Conservation (phyloP, 2,113 vertebrate species). For the Sarotherodon lohbergeri region DNA sequence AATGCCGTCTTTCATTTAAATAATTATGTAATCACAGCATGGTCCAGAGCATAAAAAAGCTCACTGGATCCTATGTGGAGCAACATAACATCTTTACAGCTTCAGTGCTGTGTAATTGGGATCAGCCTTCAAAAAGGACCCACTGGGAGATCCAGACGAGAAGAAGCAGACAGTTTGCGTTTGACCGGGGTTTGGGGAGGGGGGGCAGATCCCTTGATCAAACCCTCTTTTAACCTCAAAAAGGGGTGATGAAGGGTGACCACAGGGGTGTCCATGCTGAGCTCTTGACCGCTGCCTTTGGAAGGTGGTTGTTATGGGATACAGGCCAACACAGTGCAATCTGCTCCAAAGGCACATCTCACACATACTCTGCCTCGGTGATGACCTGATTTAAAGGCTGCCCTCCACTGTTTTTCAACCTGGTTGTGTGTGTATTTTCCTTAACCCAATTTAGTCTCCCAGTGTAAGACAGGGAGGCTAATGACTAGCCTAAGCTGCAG, state of each 20-base stretch:
- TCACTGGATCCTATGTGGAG: neutral
- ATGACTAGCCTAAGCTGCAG: conserved; percentile 41
- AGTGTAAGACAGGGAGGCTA: conserved; percentile 50
- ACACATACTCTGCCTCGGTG: conserved; percentile 19
- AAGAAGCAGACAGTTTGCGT: conserved; percentile 22
- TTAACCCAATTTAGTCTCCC: conserved; percentile 60
- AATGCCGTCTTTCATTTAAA: conserved; percentile 3
- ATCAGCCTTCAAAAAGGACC: conserved; percentile 47
- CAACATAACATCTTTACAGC: conserved; percentile 3
- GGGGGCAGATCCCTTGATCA: conserved; percentile 47
- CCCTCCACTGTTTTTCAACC: conserved; percentile 48
- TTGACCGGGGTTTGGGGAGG: conserved; percentile 20
- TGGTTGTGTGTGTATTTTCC: conserved; percentile 50
- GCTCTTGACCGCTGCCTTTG: conserved; percentile 51
- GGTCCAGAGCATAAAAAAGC: neutral
- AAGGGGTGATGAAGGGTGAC: conserved; percentile 37
- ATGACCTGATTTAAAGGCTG: conserved; percentile 68
- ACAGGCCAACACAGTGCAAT: conserved; percentile 32
- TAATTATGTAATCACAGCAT: conserved; percentile 15
- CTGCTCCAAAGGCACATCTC: conserved; percentile 42
- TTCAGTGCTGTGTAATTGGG: conserved; percentile 43
- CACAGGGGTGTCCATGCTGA: conserved; percentile 41
- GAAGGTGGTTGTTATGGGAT: conserved; percentile 55
- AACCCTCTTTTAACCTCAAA: conserved; percentile 56
- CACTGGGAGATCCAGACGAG: conserved; percentile 4